Evolutionary conservation across 2,113 vertebrate genomes (phyloP).

Genomic region (Petrocephalus microphthalmus): DNA sequence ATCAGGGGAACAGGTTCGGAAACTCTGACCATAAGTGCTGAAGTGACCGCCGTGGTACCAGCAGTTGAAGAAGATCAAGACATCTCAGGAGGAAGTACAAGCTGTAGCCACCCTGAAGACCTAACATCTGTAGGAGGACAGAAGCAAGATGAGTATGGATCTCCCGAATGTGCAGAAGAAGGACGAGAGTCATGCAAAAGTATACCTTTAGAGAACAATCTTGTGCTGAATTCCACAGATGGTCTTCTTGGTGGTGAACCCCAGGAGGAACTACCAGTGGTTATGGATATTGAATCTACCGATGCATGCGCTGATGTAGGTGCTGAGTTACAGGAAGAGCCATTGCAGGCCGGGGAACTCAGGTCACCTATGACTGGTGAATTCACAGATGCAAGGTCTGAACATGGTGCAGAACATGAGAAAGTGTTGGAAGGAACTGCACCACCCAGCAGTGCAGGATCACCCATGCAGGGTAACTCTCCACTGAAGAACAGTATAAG

Average conservation of each 20-base stretch:
- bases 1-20: neutral
- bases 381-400: neutral
- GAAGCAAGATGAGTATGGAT: neutral
- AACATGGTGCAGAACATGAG: neutral
- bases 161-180: neutral
- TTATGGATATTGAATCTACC: neutral
- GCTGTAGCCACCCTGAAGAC: neutral
- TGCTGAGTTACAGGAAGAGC: neutral
- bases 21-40: constrained; percentile 26
- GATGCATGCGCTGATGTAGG: neutral
- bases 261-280: neutral
- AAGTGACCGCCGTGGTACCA: constrained; percentile 23
- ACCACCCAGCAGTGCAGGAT: neutral
- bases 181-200: neutral
- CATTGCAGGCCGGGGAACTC: neutral
- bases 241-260: neutral
- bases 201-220: neutral
- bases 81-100: neutral
- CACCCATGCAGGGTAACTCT: neutral
- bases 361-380: neutral
- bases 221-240: neutral
- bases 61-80: neutral
- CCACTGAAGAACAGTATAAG: neutral
- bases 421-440: neutral
- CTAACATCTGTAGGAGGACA: neutral